phyloP scores from a whole-genome alignment of 2,888 invertebrate genomes.

The Cataglyphis albicans region DNA sequence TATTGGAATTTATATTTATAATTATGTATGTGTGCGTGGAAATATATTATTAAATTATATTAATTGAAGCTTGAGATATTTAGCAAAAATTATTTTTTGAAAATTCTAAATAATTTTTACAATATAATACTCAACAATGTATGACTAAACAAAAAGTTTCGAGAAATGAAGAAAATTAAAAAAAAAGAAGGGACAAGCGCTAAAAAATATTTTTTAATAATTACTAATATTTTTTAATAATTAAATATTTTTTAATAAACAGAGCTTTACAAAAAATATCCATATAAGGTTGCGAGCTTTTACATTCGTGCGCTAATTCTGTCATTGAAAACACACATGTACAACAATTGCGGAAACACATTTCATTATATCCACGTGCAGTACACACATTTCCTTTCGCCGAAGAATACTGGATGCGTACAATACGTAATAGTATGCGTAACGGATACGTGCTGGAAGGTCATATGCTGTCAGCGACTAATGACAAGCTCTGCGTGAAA shows the following conservation, averaged over 20 bases:
- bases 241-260: neutral
- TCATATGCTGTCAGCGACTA: conserved; percentile 26
- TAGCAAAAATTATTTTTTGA: neutral
- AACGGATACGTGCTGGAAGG: conserved; percentile 28
- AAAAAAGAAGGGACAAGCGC: neutral
- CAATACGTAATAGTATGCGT: conserved; percentile 20
- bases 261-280: neutral
- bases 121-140: neutral
- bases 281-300: neutral
- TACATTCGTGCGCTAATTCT: neutral
- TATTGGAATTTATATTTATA: neutral
- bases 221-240: neutral
- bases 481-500: conserved; percentile 56
- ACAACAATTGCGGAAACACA: conserved; percentile 65
- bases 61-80: conserved; percentile 13
- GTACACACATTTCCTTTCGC: conserved; percentile 52
- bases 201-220: neutral
- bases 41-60: neutral
- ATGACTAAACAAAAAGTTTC: conserved; percentile 11
- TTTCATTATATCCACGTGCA: conserved; percentile 51
- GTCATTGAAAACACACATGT: conserved; percentile 21
- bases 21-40: neutral
- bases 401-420: conserved; percentile 36
- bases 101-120: neutral
- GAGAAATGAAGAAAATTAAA: neutral